Base-by-base conservation (phyloP, 2,888 invertebrate species). In the Tetrapedia diversipes region DNA sequence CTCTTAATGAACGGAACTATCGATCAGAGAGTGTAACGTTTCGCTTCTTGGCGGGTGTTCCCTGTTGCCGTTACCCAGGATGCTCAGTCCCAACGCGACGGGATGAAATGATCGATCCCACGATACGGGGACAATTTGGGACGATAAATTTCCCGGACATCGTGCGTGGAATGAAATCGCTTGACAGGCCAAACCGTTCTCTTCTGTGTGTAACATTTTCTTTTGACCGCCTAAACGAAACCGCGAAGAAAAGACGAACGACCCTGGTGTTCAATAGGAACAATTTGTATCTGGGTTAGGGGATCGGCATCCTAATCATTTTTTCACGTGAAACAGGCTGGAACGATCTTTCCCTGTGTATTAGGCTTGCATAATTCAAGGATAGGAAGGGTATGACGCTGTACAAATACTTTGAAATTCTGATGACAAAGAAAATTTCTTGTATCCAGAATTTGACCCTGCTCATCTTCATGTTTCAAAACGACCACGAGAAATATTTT, bases 1-100 rank as follows among this genome's bases (percentile, higher is more conserved):
- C 39, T 39, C n/a, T 49, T 67, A 67, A 67, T 39, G 67, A 60
- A 67, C 49, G 32, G 4, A 49, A 39, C 7, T 67, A 39, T 67
- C 59, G 60, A 60, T 60, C 39, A 22, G 10, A 16, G 10, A 16
- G 34, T 16, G 41, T 19, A 22, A 53, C 41, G n/a, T 24, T 14
- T 16, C 22, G 34, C 10, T 32, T 14, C 32, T 43, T 2, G n/a
- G 3, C 24, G 11, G 16, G 16, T 22, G 7, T 45, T 8, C 3
- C 27, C 11, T 4, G 24, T 4, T 14, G 14, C 14, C 8, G 0
- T 57, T 8, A 27, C 7, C 14, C 24, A 1, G 59, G 32, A 45
- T 10, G 45, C 19, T 14, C 7, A 27, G 22, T 7, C 22, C 19
- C 19, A 14, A 29, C 29, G 59, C 16, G 59, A 45, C 59, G 29